phyloP scores from a whole-genome alignment of 2,797 vertebrate genomes.

The Bradypus variegatus region DNA sequence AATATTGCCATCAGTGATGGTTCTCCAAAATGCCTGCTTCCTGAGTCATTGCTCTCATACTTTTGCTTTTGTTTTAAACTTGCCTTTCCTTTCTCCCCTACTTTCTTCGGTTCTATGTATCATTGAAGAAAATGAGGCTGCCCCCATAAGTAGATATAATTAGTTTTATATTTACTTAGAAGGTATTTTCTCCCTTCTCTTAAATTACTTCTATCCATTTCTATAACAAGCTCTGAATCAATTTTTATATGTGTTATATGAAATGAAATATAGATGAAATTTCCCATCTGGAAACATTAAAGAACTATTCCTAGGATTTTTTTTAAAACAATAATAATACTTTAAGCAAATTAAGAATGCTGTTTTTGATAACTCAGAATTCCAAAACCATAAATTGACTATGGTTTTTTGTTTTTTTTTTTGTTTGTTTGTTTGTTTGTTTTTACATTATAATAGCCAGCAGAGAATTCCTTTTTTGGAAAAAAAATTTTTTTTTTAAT shows the following conservation, averaged over 20 bases:
- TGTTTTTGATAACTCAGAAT: background rate
- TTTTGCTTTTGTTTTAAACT: conserved; percentile 27
- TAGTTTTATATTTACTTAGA: conserved; percentile 51
- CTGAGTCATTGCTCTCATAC: background rate
- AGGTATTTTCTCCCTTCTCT: conserved; percentile 37
- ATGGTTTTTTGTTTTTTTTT: background rate
- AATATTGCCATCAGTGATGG: background rate
- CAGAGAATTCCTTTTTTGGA: background rate
- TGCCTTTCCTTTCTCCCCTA: background rate
- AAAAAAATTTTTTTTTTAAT: background rate
- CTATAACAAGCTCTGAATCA: conserved; percentile 54
- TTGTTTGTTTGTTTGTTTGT: background rate
- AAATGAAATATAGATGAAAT: conserved; percentile 37
- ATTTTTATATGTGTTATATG: conserved; percentile 45
- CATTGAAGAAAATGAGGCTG: conserved; percentile 55
- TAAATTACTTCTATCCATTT: conserved; percentile 54
- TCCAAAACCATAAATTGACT: background rate
- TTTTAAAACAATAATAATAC: background rate
- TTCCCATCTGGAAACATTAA: conserved; percentile 13
- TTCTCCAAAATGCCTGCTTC: background rate
- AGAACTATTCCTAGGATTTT: conserved; percentile 24
- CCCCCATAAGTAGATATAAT: conserved; percentile 41
- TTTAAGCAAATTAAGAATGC: conserved; percentile 28
- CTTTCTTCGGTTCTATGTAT: conserved; percentile 42
- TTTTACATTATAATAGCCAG: background rate